Percentiles rank a stretch among this genome's conserved stretches.
Evolutionary conservation across 2,888 invertebrate species (phyloP).

Genomic region (Macrosiphum euphorbiae): DNA sequence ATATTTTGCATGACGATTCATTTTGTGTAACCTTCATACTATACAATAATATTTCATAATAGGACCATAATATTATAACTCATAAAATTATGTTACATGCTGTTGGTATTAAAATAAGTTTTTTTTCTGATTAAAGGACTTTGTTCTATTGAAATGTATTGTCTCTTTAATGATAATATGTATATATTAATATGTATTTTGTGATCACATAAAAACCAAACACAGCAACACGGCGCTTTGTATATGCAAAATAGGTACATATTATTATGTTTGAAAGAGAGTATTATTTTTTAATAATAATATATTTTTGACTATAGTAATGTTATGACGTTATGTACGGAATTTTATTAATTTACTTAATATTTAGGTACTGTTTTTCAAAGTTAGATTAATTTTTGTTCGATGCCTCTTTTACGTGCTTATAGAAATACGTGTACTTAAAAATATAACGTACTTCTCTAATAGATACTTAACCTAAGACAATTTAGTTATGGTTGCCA

Average conservation of each 20-base stretch:
- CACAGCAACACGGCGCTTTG: background rate
- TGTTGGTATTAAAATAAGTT: background rate
- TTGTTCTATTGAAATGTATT: background rate
- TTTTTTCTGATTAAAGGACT: background rate
- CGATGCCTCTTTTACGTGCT: background rate
- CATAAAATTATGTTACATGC: background rate
- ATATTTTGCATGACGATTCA: background rate
- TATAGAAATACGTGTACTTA: background rate
- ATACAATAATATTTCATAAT: background rate
- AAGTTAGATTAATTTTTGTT: background rate
- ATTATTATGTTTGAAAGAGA: fast-evolving
- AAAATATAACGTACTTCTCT: background rate
- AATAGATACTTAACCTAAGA: background rate
- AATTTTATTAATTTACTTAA: background rate
- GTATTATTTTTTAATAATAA: background rate
- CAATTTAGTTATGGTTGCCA: background rate
- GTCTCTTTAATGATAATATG: background rate
- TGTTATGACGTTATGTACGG: background rate
- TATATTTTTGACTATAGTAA: too few relatives aligned
- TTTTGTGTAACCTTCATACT: background rate
- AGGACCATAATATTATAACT: background rate
- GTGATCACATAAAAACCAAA: background rate
- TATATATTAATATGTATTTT: background rate
- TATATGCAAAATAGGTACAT: background rate
- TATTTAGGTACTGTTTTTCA: background rate